Conservation (phyloP, 1,140 invertebrate species). For the Meloidogyne chitwoodi region DNA sequence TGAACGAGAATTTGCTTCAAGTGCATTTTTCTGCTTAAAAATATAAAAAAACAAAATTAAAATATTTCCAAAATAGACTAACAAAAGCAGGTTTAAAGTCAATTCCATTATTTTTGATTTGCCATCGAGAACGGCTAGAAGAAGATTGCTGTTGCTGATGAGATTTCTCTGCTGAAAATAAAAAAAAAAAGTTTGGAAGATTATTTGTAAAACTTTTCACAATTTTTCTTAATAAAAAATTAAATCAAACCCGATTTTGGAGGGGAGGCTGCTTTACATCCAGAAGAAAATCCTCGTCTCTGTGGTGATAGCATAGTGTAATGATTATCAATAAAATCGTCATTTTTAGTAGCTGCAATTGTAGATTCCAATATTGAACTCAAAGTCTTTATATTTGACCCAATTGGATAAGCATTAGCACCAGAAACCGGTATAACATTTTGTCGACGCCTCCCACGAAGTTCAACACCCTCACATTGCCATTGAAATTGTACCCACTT, state of each 20-base stretch:
- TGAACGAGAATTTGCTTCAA: conserved; percentile 11
- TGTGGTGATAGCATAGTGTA: conserved; percentile 24
- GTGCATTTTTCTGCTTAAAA: conserved; percentile 13
- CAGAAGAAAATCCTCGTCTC: conserved; percentile 19
- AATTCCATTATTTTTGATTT: conserved; percentile 8
- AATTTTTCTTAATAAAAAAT: too few species aligned
- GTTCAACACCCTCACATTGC: conserved; percentile 33
- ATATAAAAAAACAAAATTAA: neutral
- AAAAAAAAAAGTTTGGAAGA: neutral
- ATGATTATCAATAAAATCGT: neutral
- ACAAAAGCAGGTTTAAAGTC: conserved; percentile 22
- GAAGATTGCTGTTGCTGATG: neutral
- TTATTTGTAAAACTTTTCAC: neutral
- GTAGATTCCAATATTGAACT: neutral
- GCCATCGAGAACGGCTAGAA: neutral
- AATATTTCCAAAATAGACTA: neutral
- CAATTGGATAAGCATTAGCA: neutral
- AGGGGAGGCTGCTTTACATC: conserved; percentile 23
- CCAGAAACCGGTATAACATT: conserved; percentile 9
- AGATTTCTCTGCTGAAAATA: conserved; percentile 10
- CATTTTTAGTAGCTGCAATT: neutral
- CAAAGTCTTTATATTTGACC: neutral
- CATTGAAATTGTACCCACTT: conserved; percentile 32
- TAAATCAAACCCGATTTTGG: conserved; percentile 8
- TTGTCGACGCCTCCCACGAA: conserved; percentile 17